These are phyloP conservation scores for Mormyrus proboscirostris DNA, from an alignment of 2,797 vertebrate genomes.

Conservation along the genomic window DNA sequence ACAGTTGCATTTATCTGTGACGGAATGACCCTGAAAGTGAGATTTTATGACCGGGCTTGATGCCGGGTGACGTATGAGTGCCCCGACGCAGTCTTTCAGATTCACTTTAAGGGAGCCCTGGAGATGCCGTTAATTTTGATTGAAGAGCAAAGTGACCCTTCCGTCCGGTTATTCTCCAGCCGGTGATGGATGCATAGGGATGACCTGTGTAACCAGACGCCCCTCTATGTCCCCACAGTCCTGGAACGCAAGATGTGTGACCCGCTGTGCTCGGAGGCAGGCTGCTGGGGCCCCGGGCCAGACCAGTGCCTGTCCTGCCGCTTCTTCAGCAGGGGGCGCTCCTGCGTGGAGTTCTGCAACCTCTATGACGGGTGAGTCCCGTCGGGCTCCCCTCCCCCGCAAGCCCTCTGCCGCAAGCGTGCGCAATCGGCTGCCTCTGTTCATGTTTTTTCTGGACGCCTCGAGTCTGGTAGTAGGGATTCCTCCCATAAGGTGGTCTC, in stretches of 20 bases:
- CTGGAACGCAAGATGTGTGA: constrained; percentile 84
- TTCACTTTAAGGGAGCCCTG: background rate
- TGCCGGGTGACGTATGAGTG: background rate
- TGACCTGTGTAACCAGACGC: background rate
- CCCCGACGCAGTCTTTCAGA: background rate
- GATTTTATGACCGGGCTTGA: background rate
- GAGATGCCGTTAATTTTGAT: background rate
- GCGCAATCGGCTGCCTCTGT: background rate
- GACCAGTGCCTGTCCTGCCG: constrained; percentile 90
- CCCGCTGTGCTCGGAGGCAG: constrained; percentile 76
- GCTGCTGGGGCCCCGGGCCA: constrained; percentile 90
- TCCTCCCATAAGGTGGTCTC: background rate
- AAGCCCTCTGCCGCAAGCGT: background rate
- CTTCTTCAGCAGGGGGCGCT: constrained; percentile 76
- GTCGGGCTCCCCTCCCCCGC: background rate
- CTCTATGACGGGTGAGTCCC: constrained; percentile 79
- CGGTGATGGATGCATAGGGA: background rate
- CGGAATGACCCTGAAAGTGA: background rate
- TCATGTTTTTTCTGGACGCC: background rate
- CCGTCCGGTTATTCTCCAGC: background rate
- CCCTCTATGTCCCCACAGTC: constrained; percentile 53
- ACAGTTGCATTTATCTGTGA: constrained; percentile 5
- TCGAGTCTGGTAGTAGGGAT: background rate
- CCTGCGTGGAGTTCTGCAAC: constrained; percentile 83
- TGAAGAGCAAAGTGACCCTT: constrained; percentile 2